Evolutionary conservation across 1,140 invertebrate genomes (phyloP), one percentile per base, ranked within the genome.

Genomic region (Amyelois transitella): DNA sequence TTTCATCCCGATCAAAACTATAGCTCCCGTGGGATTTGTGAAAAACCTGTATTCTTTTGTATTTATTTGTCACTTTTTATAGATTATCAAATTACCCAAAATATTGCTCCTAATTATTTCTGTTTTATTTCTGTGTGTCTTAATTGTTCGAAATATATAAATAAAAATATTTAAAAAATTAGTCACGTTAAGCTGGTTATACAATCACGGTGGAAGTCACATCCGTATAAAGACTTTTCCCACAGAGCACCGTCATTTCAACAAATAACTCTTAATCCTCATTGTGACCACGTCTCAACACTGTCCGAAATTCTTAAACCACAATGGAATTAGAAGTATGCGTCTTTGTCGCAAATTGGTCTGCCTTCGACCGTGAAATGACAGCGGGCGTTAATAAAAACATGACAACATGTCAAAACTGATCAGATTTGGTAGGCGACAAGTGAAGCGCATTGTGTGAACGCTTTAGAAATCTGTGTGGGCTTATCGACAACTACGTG

Each of bases 321-420:
- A 86, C 77, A 86, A 86, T 79, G 77, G 81, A 75, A 83, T 86
- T 81, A 85, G 77, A 79, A 86, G 77, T 76, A 75, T 51, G 68
- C 51, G 21, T 75, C 64, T 77, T 87, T 87, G 84, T 87, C 50
- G 73, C 77, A 81, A 83, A 87, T 85, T 87, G 76, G 80, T 62
- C 71, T 69, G 75, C 61, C 67, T 67, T 75, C 68, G 66, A 43
- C 72, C 72, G 72, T 83, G 59, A 83, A 78, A 79, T 81, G 79
- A 77, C 73, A 73, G 62, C 72, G 69, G 72, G 68, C 76, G 75
- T 80, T 81, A 75, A 77, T 81, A 86, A 84, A 81, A 86, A 84
- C 83, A 85, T 83, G 83, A 85, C 78, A 76, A 86, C 72, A 70
- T 87, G 83, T 87, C 83, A 87, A 85, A 87, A 87, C 83, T 82